Evolutionary conservation across 2,113 vertebrate genomes (phyloP).

Genomic region (Clarias macrocephalus): DNA sequence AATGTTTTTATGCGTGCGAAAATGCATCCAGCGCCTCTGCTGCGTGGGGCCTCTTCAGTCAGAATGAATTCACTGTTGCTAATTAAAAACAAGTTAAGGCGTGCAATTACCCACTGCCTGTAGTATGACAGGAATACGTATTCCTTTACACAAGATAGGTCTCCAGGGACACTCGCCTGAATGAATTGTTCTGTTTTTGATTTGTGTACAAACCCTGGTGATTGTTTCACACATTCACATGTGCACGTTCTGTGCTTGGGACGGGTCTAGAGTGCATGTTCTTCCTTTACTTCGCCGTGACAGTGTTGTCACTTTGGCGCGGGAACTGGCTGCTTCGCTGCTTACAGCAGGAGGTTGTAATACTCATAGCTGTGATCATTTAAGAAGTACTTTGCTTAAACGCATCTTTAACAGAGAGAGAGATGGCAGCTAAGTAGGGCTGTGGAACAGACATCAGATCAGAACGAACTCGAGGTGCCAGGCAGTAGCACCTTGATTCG

Average conservation of each 20-base stretch:
- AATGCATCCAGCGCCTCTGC: neutral
- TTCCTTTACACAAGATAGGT: slow-evolving; percentile 24
- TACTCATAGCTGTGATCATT: slow-evolving; percentile 35
- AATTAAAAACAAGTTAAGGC: slow-evolving; percentile 47
- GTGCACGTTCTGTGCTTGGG: neutral
- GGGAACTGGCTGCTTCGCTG: neutral
- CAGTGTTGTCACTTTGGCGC: slow-evolving; percentile 10
- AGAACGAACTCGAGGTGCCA: neutral
- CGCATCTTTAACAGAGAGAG: neutral
- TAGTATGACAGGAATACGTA: slow-evolving; percentile 34
- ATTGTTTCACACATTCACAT: neutral
- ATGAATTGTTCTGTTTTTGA: neutral
- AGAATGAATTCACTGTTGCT: slow-evolving; percentile 38
- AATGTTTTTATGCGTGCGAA: slow-evolving; percentile 11
- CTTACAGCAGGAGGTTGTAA: neutral
- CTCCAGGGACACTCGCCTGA: slow-evolving; percentile 29
- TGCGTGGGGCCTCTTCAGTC: neutral
- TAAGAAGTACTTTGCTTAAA: slow-evolving; percentile 23
- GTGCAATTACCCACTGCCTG: slow-evolving; percentile 15
- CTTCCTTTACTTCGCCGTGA: neutral
- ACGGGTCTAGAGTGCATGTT: neutral
- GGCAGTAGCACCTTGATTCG: neutral
- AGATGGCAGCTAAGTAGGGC: neutral
- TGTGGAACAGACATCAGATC: neutral
- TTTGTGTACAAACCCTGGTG: neutral